Evolutionary conservation across 1,140 invertebrate genomes (phyloP), one percentile per base, ranked within the genome.

Genomic region (Hyles euphorbiae): DNA sequence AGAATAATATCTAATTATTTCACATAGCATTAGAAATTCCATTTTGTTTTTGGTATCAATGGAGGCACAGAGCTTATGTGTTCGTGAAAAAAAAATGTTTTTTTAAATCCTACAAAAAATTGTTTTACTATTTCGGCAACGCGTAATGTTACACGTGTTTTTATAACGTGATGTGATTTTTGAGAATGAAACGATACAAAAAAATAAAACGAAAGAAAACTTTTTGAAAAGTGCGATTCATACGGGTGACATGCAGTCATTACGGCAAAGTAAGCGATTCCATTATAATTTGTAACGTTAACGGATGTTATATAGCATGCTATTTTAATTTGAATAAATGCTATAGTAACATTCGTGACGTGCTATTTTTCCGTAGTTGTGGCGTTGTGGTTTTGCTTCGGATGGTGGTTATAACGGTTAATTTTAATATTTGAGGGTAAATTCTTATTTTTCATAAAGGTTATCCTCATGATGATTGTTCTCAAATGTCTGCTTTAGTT

Each of bases 131-230:
- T 22, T 22, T 22, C 22, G 22, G 22, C 22, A 22, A 22, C 22
- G 22, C 22, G 22, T 22, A 22, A 22, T 22, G 22, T 22, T 22
- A 22, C 22, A 22, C 22, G 22, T 22, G 22, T 22, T 22, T 22
- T 22, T 54, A 9, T 8, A n/a, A 2, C 12, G 5, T 45, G 53
- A 43, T 44, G 53, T 54, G 43, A 22, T 67, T 71, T 72, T 74
- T 74, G 69, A 74, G 71, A 74, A 74, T 74, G 72, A 74, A 69
- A 63, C 64, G 36, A 44, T 54, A n/a, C 8, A 44, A 43, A 45
- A 48, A 45, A 46, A 47, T 10, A 11, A 54, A 32, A 45, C 43
- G n/a, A 40, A 51, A 43, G 45, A 8, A 22, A 45, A 60, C 40
- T 34, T 36, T 58, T 53, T 40, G 36, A 22, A 22, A 22, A 22